These are phyloP conservation scores for Cichladusa arquata DNA, from an alignment of 2,113 vertebrate species.

Conservation along the genomic window DNA sequence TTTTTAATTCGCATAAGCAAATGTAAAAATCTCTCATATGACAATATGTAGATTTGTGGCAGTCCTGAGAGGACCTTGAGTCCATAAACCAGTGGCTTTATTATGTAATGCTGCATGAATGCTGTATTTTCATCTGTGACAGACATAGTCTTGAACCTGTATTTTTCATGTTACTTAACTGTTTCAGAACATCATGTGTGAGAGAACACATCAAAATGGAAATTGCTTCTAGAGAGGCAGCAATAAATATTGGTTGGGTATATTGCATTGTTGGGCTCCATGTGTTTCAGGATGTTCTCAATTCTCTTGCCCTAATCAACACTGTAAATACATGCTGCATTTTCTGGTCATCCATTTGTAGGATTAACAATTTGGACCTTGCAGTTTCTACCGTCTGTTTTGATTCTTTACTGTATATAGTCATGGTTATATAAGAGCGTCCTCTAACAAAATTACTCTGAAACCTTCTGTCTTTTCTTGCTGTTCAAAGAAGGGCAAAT, in stretches of 20 bases:
- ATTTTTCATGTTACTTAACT: conserved; percentile 77
- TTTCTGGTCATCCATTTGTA: conserved; percentile 9
- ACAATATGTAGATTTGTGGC: conserved; percentile 61
- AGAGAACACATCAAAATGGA: conserved; percentile 76
- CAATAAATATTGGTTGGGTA: conserved; percentile 73
- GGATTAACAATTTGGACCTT: conserved; percentile 51
- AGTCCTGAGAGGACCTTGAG: conserved; percentile 55
- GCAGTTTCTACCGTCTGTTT: conserved; percentile 7
- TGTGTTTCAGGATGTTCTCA: conserved; percentile 54
- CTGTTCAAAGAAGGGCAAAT: not conserved
- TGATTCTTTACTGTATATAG: not conserved
- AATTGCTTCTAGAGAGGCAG: conserved; percentile 73
- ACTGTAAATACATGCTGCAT: conserved; percentile 32
- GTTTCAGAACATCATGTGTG: conserved; percentile 69
- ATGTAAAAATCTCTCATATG: conserved; percentile 39
- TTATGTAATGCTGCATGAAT: conserved; percentile 78
- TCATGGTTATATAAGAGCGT: not conserved
- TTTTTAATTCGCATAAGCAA: conserved; percentile 40
- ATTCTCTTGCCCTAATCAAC: conserved; percentile 49
- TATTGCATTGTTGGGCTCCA: conserved; percentile 53
- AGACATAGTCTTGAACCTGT: conserved; percentile 74
- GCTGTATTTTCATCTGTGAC: conserved; percentile 75
- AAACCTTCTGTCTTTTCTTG: not conserved
- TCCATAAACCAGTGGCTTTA: conserved; percentile 67
- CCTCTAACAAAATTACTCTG: not conserved